Evolutionary conservation across 2,797 vertebrate genomes (phyloP).

Genomic region (Hippocampus kuda): DNA sequence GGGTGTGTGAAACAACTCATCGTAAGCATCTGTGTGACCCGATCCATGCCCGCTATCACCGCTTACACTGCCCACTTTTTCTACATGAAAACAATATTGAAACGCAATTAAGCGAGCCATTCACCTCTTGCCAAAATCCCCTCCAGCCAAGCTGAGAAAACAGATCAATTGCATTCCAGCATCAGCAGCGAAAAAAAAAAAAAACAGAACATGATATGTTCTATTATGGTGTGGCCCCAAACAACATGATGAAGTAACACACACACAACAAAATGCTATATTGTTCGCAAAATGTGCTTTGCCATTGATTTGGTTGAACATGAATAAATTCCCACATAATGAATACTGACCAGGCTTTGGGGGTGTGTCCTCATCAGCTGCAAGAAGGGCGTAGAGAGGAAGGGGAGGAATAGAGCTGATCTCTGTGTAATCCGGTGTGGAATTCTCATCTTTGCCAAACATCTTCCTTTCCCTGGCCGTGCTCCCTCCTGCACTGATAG

Average conservation of each 20-base stretch:
- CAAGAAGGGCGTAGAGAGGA: constrained; percentile 87
- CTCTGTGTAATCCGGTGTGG: constrained; percentile 79
- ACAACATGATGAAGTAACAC: background rate
- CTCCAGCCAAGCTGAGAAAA: background rate
- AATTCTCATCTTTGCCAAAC: constrained; percentile 75
- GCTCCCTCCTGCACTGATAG: constrained; percentile 90
- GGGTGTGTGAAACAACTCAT: constrained; percentile 82
- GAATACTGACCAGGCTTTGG: constrained; percentile 59
- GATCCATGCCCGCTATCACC: constrained; percentile 69
- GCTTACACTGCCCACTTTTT: constrained; percentile 67
- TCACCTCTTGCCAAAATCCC: background rate
- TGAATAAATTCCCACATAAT: background rate
- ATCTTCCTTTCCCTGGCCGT: constrained; percentile 82
- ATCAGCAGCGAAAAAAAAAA: background rate
- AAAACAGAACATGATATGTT: background rate
- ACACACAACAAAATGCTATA: background rate
- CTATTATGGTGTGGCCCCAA: background rate
- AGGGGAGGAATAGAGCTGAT: constrained; percentile 93
- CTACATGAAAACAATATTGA: constrained; percentile 29
- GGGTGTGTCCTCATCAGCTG: constrained; percentile 80
- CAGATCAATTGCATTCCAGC: constrained; percentile 2
- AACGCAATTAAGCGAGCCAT: background rate
- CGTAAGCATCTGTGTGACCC: constrained; percentile 72
- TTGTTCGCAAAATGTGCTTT: background rate
- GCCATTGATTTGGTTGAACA: background rate